Base-by-base conservation (phyloP, 2,888 invertebrate genomes). In the Dinocampus coccinellae region DNA sequence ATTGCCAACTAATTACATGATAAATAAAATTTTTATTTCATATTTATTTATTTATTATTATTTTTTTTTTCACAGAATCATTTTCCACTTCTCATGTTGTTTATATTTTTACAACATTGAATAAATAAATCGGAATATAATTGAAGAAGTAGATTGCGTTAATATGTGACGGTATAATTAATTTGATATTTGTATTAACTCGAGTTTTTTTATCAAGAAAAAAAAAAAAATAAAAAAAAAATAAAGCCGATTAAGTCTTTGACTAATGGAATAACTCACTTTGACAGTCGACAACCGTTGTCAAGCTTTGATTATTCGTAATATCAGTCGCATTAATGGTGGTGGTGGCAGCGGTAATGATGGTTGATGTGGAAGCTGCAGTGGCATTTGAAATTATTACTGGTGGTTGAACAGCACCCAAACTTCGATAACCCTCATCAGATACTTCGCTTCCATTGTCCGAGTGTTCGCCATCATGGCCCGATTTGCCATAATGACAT, bases 391-490 rank as follows among this genome's bases (percentile, higher is more conserved):
- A 89, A 26, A 90, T 82, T 13, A 64, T 13, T 36, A 26, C 42
- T 57, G 86, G 80, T 65, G 90, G 88, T 74, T 91, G 91, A 55
- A 92, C 92, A 60, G 94, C 90, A 0, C 94, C 94, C 81, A 95
- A 88, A 83, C 95, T 95, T 81, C 95, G 91, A 86, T 95, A 95
- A 0, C 95, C 95, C 82, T 95, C 95, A 85, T 95, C 95, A 29
- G 94, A 95, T 26, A 95, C 94, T 85, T 95, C 95, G 70, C 94
- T 94, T 10, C 94, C 94, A 78, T 94, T 94, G 84, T 95, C 94
- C 67, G 94, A 85, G 69, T 85, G 85, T 55, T 85, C 87, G 47
- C 84, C 84, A 66, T 86, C 86, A 60, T 84, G 83, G 2, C 81
- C 82, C 3, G 83, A 82, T 73, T 84, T 84, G 13, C 79, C 73